Evolutionary conservation across 1,140 invertebrate genomes (phyloP).

Genomic region (Macrobrachium nipponense): DNA sequence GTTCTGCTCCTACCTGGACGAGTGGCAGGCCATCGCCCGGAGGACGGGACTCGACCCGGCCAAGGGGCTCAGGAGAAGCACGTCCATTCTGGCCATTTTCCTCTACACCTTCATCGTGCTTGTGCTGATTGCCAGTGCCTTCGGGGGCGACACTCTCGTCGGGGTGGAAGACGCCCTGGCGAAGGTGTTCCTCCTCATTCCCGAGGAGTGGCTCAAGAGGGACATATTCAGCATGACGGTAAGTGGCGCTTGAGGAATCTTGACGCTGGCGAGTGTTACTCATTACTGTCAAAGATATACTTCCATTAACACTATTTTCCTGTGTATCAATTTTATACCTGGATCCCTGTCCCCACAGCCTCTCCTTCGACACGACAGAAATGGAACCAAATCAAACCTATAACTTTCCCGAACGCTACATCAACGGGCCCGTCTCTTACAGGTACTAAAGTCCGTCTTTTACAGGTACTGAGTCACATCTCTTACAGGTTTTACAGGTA

Average conservation of each 20-base stretch:
- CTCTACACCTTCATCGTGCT: conserved; percentile 22
- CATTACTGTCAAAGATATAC: no score
- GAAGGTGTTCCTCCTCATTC: conserved; percentile 25
- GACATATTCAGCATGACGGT: neutral
- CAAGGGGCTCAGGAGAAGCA: neutral
- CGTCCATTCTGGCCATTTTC: conserved; percentile 17
- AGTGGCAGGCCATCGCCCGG: conserved; percentile 2
- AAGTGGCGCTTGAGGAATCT: no score
- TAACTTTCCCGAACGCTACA: no score
- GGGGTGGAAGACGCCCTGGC: conserved; percentile 20
- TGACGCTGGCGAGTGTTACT: no score
- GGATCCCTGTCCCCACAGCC: no score
- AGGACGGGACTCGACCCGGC: conserved; percentile 7
- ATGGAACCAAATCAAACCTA: no score
- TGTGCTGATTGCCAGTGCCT: neutral
- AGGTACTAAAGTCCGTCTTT: neutral
- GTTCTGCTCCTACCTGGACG: conserved; percentile 17
- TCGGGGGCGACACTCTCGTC: neutral
- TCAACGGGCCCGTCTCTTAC: neutral
- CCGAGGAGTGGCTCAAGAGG: neutral
- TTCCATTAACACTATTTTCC: no score
- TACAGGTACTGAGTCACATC: neutral
- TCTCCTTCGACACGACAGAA: no score
- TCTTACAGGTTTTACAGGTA: neutral
- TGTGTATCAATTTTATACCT: no score